A percentile compares a stretch with the other conserved stretches of the same genome.
Evolutionary conservation across 2,888 invertebrate species (phyloP).

Genomic region (Caenorhabditis panamensis): DNA sequence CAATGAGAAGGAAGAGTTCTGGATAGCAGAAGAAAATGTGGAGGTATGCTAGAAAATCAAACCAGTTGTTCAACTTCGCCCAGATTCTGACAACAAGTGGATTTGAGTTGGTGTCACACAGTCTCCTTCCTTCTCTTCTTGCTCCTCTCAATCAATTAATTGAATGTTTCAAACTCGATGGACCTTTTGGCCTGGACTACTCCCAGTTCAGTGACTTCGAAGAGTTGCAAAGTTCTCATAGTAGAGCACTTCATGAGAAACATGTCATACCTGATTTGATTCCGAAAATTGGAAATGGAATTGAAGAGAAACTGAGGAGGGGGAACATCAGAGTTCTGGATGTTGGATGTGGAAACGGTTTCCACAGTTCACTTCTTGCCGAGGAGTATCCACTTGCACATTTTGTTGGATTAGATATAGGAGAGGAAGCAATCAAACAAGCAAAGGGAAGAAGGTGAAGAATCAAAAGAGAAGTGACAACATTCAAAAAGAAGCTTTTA

Average conservation of each 20-base stretch:
- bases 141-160: constrained; percentile 57
- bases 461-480: not conserved
- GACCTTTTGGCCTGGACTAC: constrained; percentile 71
- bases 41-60: too few species aligned
- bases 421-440: constrained; percentile 56
- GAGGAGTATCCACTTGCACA: constrained; percentile 68
- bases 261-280: constrained; percentile 69
- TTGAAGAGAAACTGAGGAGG: constrained; percentile 11
- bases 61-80: not conserved
- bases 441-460: constrained; percentile 46
- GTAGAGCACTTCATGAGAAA: constrained; percentile 63
- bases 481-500: not conserved
- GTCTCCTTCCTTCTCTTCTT: constrained; percentile 39
- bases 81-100: constrained; percentile 54
- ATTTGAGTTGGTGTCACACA: constrained; percentile 26
- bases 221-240: constrained; percentile 58
- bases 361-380: constrained; percentile 55
- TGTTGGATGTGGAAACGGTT: constrained; percentile 58
- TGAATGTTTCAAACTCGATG: constrained; percentile 65
- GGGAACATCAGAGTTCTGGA: constrained; percentile 65
- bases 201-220: constrained; percentile 67
- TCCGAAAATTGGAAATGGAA: constrained; percentile 52
- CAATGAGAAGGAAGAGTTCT: constrained; percentile 66
- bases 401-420: constrained; percentile 73
- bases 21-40: constrained; percentile 62